Percentiles rank a stretch among this genome's conserved stretches.
Evolutionary conservation across 2,797 vertebrate species (phyloP).

Genomic region (Gorsachius magnificus): DNA sequence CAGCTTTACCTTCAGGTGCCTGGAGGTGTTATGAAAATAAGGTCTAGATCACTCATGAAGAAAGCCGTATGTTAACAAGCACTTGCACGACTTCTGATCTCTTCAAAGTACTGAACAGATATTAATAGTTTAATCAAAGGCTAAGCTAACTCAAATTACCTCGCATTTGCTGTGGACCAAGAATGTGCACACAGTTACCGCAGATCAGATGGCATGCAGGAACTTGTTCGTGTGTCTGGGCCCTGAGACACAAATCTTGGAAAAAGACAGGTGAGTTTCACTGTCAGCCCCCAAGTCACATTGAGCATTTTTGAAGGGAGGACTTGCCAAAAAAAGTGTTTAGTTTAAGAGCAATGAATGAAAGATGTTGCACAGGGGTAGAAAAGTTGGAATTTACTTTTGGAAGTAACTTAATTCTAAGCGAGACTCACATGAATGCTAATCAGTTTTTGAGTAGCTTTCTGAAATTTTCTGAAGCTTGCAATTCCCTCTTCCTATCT

Average conservation of each 20-base stretch:
- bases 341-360: background rate
- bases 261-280: conserved; percentile 62
- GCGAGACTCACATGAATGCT: background rate
- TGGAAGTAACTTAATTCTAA: background rate
- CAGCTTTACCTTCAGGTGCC: background rate
- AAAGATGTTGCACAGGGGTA: background rate
- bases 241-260: conserved; percentile 42
- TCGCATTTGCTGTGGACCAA: conserved; percentile 59
- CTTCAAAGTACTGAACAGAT: conserved; percentile 55
- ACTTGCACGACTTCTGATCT: background rate
- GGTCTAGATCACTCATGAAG: background rate
- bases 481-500: background rate
- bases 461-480: background rate
- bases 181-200: conserved; percentile 28
- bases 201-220: conserved; percentile 52
- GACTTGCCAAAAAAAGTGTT: background rate
- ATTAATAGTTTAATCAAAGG: conserved; percentile 70
- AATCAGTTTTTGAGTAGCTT: background rate
- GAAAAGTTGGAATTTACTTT: background rate
- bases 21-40: background rate
- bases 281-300: background rate
- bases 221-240: conserved; percentile 20
- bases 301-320: background rate
- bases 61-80: background rate
- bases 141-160: conserved; percentile 69